These are phyloP conservation scores for Netelia fuscicornis DNA, from an alignment of 2,888 invertebrate species.

Conservation along the genomic window DNA sequence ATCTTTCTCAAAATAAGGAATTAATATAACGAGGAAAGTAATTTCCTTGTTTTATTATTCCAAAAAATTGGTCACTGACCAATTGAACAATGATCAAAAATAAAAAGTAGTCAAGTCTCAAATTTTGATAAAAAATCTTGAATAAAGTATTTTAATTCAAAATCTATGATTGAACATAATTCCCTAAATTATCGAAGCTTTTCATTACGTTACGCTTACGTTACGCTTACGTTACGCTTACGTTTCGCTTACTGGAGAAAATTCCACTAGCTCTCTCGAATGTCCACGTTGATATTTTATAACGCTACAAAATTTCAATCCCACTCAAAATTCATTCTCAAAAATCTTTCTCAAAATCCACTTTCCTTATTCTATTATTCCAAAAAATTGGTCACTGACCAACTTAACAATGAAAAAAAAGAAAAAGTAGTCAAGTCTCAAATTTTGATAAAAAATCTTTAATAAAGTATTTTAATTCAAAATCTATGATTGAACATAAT, in stretches of 20 bases:
- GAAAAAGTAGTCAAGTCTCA: too few species aligned
- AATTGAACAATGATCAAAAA: too few species aligned
- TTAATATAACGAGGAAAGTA: too few species aligned
- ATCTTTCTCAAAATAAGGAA: neutral
- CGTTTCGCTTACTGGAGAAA: conserved; percentile 41
- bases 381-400: too few species aligned
- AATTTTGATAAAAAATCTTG: neutral
- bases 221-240: conserved; percentile 26
- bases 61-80: too few species aligned
- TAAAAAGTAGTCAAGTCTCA: too few species aligned
- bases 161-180: conserved; percentile 6
- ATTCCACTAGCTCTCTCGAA: conserved; percentile 19
- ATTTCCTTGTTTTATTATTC: too few species aligned
- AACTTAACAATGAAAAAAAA: too few species aligned
- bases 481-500: conserved; percentile 6
- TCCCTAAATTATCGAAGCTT: conserved; percentile 40
- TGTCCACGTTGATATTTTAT: conserved; percentile 5
- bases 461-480: conserved; percentile 3
- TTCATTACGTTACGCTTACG: neutral
- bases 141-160: conserved; percentile 3
- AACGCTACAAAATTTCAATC: neutral
- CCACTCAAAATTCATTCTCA: too few species aligned
- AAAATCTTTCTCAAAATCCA: neutral
- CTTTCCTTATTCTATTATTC: too few species aligned
- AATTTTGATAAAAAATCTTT: neutral